phyloP scores from a whole-genome alignment of 1,140 invertebrate genomes.

The Parapsyche elsis region DNA sequence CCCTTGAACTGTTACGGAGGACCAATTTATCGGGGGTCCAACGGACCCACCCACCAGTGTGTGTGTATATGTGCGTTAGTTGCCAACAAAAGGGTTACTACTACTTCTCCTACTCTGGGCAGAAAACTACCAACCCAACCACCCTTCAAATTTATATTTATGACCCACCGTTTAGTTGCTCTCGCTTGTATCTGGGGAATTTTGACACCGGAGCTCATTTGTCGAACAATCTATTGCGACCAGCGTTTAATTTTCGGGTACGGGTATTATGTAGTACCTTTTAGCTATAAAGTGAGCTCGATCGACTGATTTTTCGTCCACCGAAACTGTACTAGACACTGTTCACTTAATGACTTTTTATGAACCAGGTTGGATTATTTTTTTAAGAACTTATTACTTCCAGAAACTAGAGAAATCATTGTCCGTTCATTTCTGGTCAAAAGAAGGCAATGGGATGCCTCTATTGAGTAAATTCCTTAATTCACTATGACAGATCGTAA shows the following conservation, averaged over 20 bases:
- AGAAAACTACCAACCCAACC: constrained; percentile 7
- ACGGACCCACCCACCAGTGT: neutral
- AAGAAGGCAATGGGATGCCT: too few relatives aligned
- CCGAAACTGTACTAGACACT: too few relatives aligned
- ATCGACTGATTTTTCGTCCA: too few relatives aligned
- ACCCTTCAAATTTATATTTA: constrained; percentile 36
- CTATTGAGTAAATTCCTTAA: too few relatives aligned
- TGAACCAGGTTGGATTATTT: too few relatives aligned
- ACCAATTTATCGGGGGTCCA: constrained; percentile 37
- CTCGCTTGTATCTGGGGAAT: constrained; percentile 28
- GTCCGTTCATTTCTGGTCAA: too few relatives aligned
- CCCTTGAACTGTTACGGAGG: constrained; percentile 29
- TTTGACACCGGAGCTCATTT: constrained; percentile 25
- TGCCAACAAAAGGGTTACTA: constrained; percentile 40
- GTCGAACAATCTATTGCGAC: constrained; percentile 19
- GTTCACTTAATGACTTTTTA: too few relatives aligned
- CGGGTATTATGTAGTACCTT: neutral
- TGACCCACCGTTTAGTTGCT: constrained; percentile 20
- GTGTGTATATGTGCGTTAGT: too few relatives aligned
- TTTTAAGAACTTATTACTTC: too few relatives aligned
- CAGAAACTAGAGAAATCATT: too few relatives aligned
- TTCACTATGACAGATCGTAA: too few relatives aligned
- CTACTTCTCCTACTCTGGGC: neutral
- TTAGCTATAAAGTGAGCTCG: neutral
- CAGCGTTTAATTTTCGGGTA: neutral